Percentiles rank a stretch among this genome's conserved stretches.
Evolutionary conservation across 2,888 invertebrate genomes (phyloP).

Genomic region (Cataglyphis rosenhaueri): DNA sequence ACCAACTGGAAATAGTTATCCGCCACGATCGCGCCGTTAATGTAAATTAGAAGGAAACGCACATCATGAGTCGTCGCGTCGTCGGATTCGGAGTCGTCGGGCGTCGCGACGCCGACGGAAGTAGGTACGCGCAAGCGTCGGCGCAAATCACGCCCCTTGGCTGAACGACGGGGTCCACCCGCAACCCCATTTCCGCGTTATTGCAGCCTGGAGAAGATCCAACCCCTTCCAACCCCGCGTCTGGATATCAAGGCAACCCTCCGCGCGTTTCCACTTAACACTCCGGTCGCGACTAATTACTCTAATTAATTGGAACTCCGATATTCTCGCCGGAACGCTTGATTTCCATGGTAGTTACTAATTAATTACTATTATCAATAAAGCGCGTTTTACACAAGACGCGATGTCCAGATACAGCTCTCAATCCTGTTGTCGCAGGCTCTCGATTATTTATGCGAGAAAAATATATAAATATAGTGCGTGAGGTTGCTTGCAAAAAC

Average conservation of each 20-base stretch:
- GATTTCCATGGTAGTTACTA: constrained; percentile 73
- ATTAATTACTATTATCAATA: constrained; percentile 73
- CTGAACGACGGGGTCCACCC: constrained; percentile 59
- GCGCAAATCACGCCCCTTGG: constrained; percentile 79
- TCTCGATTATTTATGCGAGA: constrained; percentile 20
- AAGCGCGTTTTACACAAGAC: background rate
- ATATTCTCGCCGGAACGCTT: constrained; percentile 68
- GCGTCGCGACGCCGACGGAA: constrained; percentile 47
- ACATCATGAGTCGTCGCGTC: constrained; percentile 1
- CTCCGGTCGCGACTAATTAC: constrained; percentile 83
- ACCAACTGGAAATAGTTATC: background rate
- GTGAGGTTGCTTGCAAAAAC: constrained; percentile 6
- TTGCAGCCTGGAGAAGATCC: constrained; percentile 71
- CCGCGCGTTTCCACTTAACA: constrained; percentile 81
- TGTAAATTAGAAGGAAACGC: constrained; percentile 30
- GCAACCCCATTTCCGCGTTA: constrained; percentile 74
- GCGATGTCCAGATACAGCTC: background rate
- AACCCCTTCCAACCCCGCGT: constrained; percentile 60
- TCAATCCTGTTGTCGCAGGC: constrained; percentile 4
- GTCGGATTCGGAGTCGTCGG: constrained; percentile 12
- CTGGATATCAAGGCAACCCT: constrained; percentile 77
- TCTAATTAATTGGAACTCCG: constrained; percentile 82
- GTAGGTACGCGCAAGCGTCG: constrained; percentile 79
- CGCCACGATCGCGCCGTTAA: background rate
- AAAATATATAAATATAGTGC: constrained; percentile 31